A percentile compares a stretch with the other conserved stretches of the same genome.
Conservation (phyloP, 2,888 invertebrate species). For the Orthonychiurus folsomi region DNA sequence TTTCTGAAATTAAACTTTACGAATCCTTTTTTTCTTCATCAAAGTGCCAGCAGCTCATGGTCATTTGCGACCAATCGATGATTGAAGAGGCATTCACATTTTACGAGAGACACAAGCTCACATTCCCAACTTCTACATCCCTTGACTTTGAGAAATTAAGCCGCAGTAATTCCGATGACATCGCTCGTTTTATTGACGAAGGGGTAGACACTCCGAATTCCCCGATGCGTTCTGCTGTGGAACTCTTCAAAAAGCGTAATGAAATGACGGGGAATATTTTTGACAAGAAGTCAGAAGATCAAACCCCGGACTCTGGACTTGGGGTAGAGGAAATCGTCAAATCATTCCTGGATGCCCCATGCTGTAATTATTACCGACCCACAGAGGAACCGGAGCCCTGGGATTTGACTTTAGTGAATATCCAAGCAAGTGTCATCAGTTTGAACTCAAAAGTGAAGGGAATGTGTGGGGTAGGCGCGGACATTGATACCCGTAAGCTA, state of each 20-base stretch:
- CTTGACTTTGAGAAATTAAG: conserved; percentile 21
- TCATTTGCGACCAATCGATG: conserved; percentile 74
- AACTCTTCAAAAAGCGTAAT: conserved; percentile 29
- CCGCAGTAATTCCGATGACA: not conserved
- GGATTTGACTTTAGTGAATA: conserved; percentile 75
- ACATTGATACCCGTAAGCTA: conserved; percentile 29
- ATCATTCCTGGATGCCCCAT: conserved; percentile 52
- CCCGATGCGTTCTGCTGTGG: conserved; percentile 36
- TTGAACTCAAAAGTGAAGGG: conserved; percentile 73
- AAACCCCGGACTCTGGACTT: conserved; percentile 37
- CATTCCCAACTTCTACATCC: conserved; percentile 36
- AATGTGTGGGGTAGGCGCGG: conserved; percentile 61
- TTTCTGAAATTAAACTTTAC: too few species aligned
- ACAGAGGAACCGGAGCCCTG: conserved; percentile 75
- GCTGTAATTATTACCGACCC: conserved; percentile 68
- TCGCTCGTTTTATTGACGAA: conserved; percentile 26
- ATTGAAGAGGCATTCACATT: conserved; percentile 77
- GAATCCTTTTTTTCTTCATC: not conserved
- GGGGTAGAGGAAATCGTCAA: conserved; percentile 38
- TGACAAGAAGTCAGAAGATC: conserved; percentile 24
- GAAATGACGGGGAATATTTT: conserved; percentile 14
- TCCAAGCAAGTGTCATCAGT: conserved; percentile 79
- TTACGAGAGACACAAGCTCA: conserved; percentile 65
- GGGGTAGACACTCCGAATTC: conserved; percentile 38
- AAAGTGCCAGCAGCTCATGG: conserved; percentile 63